Percentiles rank a stretch among this genome's conserved stretches.
These are phyloP conservation scores for Leucopsar rothschildi DNA, from an alignment of 2,113 vertebrate species.

Conservation along the genomic window DNA sequence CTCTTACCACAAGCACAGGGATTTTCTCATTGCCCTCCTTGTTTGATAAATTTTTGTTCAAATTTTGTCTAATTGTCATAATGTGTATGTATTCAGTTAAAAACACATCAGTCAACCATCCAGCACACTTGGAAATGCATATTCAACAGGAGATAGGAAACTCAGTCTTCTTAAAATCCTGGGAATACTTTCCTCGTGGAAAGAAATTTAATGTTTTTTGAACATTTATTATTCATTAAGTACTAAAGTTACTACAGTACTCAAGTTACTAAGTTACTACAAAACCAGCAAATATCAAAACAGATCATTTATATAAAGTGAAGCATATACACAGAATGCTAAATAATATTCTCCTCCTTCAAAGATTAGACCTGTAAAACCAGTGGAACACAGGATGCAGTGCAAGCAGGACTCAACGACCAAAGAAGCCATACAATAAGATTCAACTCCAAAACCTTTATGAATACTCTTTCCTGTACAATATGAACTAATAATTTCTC, in stretches of 20 bases:
- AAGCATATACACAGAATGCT: background rate
- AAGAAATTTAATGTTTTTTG: background rate
- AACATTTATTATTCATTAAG: background rate
- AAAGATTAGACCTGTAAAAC: background rate
- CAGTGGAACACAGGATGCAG: background rate
- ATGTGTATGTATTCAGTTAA: background rate
- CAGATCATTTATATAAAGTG: background rate
- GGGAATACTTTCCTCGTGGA: fast-evolving
- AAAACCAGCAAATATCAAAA: background rate
- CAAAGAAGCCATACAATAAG: background rate
- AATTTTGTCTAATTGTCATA: background rate
- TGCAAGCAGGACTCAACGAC: background rate
- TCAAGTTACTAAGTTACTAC: background rate
- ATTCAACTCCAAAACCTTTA: background rate
- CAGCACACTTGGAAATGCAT: background rate
- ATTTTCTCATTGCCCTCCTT: background rate
- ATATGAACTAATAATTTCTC: background rate
- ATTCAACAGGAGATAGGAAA: background rate
- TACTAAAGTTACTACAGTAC: background rate
- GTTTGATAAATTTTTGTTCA: background rate
- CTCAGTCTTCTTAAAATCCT: background rate
- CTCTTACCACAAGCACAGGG: background rate
- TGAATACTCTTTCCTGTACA: background rate
- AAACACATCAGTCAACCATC: background rate
- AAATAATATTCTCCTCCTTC: background rate